Evolutionary conservation across 2,113 vertebrate genomes (phyloP), one percentile per base, ranked within the genome.

Genomic region (Nibea coibor): DNA sequence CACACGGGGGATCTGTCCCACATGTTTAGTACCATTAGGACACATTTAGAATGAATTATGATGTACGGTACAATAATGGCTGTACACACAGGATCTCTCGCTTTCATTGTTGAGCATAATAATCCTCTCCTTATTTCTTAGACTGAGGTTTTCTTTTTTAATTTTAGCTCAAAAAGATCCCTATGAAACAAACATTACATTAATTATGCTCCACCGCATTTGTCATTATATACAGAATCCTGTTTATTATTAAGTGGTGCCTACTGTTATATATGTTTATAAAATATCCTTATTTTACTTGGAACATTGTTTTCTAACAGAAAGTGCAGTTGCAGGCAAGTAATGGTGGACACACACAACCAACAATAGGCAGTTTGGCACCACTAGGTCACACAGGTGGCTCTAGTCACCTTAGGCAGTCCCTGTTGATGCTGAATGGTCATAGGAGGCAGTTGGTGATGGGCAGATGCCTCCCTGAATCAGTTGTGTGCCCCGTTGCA

Each of bases 1-100:
- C 59, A 70, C 72, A 87, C 10, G 20, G 48, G 48, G 64, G 81
- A 78, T 83, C 53, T 68, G 62, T 79, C 69, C 72, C 61, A 57
- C 80, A 68, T 74, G 58, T 78, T 80, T 57, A 48, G 26, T 61
- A 72, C 26, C 66, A 86, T 75, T 57, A 65, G 62, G 53, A 74
- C 74, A 50, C 20, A 78, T 73, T 86, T 45, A 58, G 10, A 72
- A 78, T 51, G 22, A 79, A 72, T 69, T 19, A 61, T 10, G 16
- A 28, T 16, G 63, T 6, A 42, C 4, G 19, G 4, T 48, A 65
- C 42, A 66, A 48, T 20, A 47, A 9, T 42, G 63, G 10, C 39
- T 35, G 42, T 5, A 31, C 15, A n/a, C 43, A 62, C 6, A 78
- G 28, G 16, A 31, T 68, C 31, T 35, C 31, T 35, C 31, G 31